Percentiles rank a stretch among this genome's conserved stretches.
Evolutionary conservation across 2,113 vertebrate species (phyloP).

Genomic region (Malaclemys terrapin): DNA sequence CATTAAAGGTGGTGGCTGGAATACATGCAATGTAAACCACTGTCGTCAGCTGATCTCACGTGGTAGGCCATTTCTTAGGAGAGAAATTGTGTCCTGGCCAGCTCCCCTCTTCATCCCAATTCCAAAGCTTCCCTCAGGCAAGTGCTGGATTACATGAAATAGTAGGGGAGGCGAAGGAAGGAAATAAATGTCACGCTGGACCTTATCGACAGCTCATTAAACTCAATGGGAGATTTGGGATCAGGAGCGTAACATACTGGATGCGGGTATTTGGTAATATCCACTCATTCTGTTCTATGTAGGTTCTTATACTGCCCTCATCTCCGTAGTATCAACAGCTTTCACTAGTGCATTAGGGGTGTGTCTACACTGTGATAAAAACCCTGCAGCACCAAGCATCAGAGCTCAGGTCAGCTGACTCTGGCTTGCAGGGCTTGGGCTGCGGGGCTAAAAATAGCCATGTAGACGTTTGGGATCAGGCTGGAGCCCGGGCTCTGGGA

Average conservation of each 20-base stretch:
- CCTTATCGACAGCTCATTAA: neutral
- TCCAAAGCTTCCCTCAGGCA: neutral
- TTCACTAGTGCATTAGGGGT: neutral
- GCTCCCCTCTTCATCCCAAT: rapidly evolving
- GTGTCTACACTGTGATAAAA: neutral
- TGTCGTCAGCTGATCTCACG: rapidly evolving
- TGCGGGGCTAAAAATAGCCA: too few species aligned
- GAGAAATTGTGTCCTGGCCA: neutral
- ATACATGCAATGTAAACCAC: neutral
- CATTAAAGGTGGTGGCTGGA: neutral
- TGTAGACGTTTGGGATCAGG: neutral
- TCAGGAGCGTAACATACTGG: neutral
- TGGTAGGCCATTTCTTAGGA: rapidly evolving
- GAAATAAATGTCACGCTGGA: neutral
- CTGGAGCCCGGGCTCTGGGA: neutral
- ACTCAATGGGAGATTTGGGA: neutral
- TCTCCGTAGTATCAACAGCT: neutral
- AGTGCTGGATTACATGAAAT: neutral
- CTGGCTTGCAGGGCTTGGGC: too few species aligned
- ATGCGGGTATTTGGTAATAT: neutral
- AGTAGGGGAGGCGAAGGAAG: neutral
- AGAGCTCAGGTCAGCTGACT: neutral
- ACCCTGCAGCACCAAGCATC: neutral
- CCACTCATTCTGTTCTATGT: neutral
- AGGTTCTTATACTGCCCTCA: neutral